Evolutionary conservation across 2,797 vertebrate genomes (phyloP).

Genomic region (Echiichthys vipera): DNA sequence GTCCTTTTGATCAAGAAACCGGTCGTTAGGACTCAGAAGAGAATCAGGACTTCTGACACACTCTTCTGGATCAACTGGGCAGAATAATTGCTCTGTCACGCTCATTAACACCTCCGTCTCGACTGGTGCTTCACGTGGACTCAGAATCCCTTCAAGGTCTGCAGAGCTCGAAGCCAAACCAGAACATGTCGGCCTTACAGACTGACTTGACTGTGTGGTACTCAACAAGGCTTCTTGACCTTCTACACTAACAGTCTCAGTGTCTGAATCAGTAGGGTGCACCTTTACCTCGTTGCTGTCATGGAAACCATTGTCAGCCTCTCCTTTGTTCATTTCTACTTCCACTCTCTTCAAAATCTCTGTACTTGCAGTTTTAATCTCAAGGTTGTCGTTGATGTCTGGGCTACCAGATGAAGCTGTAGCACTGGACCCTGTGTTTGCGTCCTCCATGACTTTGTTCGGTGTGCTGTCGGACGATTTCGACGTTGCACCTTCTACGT

Average conservation of each 20-base stretch:
- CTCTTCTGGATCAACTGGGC: constrained; percentile 9
- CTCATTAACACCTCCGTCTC: not conserved
- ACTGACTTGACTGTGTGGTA: not conserved
- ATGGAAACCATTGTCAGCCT: not conserved
- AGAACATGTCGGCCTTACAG: constrained; percentile 23
- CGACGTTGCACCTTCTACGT: not conserved
- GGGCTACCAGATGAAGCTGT: not conserved
- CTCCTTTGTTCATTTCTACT: not conserved
- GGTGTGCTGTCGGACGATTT: not conserved
- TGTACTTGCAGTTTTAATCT: not conserved
- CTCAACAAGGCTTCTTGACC: not conserved
- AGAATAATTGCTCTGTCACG: constrained; percentile 3
- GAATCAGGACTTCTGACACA: not conserved
- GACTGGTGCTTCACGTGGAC: not conserved
- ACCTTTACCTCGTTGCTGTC: not conserved
- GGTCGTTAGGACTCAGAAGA: not conserved
- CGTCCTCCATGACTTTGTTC: not conserved
- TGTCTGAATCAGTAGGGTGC: not conserved
- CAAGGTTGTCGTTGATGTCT: not conserved
- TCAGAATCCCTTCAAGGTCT: not conserved
- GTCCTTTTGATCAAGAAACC: not conserved
- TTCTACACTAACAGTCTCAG: not conserved
- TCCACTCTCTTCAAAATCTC: constrained; percentile 18
- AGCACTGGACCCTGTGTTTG: not conserved
- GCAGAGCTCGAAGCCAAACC: constrained; percentile 18